Evolutionary conservation across 2,797 vertebrate species (phyloP), one percentile per base, ranked within the genome.

Genomic region (Peromyscus attwateri): DNA sequence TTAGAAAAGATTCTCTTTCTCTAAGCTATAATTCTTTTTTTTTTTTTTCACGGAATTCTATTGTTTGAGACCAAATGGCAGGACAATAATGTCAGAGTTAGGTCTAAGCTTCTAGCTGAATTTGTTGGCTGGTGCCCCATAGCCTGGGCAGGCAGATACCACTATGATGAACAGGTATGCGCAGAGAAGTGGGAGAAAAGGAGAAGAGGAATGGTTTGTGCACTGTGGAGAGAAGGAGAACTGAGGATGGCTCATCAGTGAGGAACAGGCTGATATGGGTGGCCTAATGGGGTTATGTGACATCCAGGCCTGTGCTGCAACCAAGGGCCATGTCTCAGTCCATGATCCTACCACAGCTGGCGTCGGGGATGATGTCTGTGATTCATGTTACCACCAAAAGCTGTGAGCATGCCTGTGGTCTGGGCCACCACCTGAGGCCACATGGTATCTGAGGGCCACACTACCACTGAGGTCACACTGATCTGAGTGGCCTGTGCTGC

Each of bases 41-140:
- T 8, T 16, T 29, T 64, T 19, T 4, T 21, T 7, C 40, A n/a
- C 3, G 77, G 49, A 83, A 95, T n/a, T 43, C 49, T 89, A 62
- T 95, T 80, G 57, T 97, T 95, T 83, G 88, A 90, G 87, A 85
- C 31, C 76, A 95, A 93, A 94, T 91, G 64, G 68, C 84, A 89
- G 31, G 37, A 82, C 82, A 40, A 64, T 40, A 49, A 71, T 64
- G 52, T 1, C 23, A 21, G 66, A 68, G 57, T 57, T 77, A 40
- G 17, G 57, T 55, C 57, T 76, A 62, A 81, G 40, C 23, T 49
- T 37, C 31, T 92, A 88, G 88, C 64, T 34, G 34, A 79, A 43
- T n/a, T 93, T 49, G 34, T 40, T 88, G 68, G 90, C 81, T 3
- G 11, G 71, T 25, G 21, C 71, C 21, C 37, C 25, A 11, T 37